phyloP scores from a whole-genome alignment of 2,113 vertebrate genomes.

The Apodemus speciosus region DNA sequence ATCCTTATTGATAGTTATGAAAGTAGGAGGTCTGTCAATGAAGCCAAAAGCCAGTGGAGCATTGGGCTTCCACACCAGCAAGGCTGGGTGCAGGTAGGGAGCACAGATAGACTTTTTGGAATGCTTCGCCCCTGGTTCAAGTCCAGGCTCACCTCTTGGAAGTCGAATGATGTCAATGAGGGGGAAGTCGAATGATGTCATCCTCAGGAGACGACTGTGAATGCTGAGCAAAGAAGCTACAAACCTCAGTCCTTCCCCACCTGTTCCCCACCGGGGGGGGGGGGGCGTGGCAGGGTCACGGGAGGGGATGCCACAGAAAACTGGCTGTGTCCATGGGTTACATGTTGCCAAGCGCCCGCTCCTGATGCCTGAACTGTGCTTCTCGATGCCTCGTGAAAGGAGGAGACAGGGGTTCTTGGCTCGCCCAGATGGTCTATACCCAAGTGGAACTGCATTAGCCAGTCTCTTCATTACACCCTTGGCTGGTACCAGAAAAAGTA shows the following conservation, averaged over 20 bases:
- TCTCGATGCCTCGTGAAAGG: background rate
- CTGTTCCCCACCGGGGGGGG: background rate
- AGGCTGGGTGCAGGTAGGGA: background rate
- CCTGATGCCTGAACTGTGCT: background rate
- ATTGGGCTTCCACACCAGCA: background rate
- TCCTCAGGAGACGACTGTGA: background rate
- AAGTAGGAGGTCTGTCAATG: background rate
- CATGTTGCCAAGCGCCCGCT: background rate
- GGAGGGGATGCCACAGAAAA: too few relatives aligned
- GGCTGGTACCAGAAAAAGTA: background rate
- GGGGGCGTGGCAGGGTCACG: background rate
- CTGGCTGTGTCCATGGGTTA: background rate
- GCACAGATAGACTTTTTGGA: background rate
- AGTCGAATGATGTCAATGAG: background rate
- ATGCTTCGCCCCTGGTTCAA: background rate
- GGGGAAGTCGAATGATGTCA: background rate
- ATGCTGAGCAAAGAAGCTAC: background rate
- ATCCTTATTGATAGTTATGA: background rate
- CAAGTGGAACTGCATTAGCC: background rate
- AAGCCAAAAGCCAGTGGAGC: background rate
- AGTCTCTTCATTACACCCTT: background rate
- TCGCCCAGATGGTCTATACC: slow-evolving; percentile 27
- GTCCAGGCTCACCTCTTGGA: background rate
- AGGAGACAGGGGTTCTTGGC: background rate
- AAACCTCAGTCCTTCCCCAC: background rate